Base-by-base conservation (phyloP, 2,888 invertebrate species). In the Itoplectis maculator region DNA sequence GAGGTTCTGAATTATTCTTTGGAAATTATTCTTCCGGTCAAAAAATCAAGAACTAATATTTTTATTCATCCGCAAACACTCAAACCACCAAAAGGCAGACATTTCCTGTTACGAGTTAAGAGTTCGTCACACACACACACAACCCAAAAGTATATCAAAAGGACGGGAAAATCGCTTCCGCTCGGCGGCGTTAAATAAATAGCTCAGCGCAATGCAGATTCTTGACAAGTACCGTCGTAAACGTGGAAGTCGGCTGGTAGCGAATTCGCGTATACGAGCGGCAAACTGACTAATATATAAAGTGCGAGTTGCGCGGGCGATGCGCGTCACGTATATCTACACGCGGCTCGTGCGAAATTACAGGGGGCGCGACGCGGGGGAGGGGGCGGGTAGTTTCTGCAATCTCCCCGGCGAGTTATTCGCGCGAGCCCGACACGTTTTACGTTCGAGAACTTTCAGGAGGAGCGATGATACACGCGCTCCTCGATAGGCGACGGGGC, bases 391-490 rank as follows among this genome's bases (percentile, higher is more conserved):
- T 59, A 59, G 42, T 65, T 65, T 65, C 11, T 65, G 65, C 65
- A 65, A 65, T 42, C 45, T 45, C 23, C 2, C 20, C 2, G 1
- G n/a, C 42, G 42, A 61, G 61, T 72, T 73, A 82, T 82, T 82
- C 76, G 45, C 72, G 13, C 69, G 18, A 35, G 29, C 68, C 51
- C 82, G 79, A 76, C 76, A 56, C 72, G 76, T 82, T 82, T 82
- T 79, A 76, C 68, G 82, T 47, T 45, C 63, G 37, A 63, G 56
- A 79, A 79, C 68, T 79, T 72, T 45, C 61, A 68, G n/a, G 29
- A 2, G 29, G 68, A 76, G 63, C 72, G 76, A 82, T 82, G 79
- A 82, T 82, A 79, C 79, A 82, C 79, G 72, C 61, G 61, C 68
- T 76, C 65, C 68, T 63, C 79, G 79, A 82, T 82, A 73, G 82